These are phyloP conservation scores for Porites cylindrica DNA, from an alignment of 92 coral and sea anemone genomes.

Conservation along the genomic window DNA sequence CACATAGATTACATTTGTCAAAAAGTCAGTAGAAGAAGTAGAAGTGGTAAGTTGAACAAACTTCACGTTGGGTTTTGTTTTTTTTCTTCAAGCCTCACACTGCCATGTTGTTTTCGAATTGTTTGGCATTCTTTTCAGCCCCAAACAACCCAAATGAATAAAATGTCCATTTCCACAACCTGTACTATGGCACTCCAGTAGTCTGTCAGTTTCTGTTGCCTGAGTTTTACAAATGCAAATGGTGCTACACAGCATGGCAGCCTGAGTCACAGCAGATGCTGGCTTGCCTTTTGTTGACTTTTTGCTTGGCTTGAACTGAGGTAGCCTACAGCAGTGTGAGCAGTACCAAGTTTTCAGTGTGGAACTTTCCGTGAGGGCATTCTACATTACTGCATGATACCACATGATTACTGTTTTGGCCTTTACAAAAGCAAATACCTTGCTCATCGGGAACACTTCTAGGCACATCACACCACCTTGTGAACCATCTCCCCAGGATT, in stretches of 20 bases:
- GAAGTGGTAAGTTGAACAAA: conserved; percentile 41
- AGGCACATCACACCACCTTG: conserved; percentile 52
- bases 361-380: conserved; percentile 45
- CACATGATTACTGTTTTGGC: conserved; percentile 21
- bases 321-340: neutral
- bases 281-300: conserved; percentile 11
- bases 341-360: conserved; percentile 52
- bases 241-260: conserved; percentile 25
- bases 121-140: conserved; percentile 43
- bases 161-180: conserved; percentile 26
- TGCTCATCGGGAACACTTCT: conserved; percentile 14
- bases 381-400: conserved; percentile 42
- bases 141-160: conserved; percentile 47
- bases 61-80: neutral
- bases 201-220: conserved; percentile 60
- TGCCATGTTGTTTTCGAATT: conserved; percentile 31
- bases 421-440: conserved; percentile 66
- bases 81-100: conserved; percentile 28
- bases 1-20: too few relatives aligned
- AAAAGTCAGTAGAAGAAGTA: conserved; percentile 38
- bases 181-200: conserved; percentile 68
- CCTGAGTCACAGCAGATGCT: conserved; percentile 23
- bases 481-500: conserved; percentile 70
- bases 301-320: conserved; percentile 47
- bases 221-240: conserved; percentile 62